Conservation (phyloP, 1,140 invertebrate species). For the Brachionus angularis region DNA sequence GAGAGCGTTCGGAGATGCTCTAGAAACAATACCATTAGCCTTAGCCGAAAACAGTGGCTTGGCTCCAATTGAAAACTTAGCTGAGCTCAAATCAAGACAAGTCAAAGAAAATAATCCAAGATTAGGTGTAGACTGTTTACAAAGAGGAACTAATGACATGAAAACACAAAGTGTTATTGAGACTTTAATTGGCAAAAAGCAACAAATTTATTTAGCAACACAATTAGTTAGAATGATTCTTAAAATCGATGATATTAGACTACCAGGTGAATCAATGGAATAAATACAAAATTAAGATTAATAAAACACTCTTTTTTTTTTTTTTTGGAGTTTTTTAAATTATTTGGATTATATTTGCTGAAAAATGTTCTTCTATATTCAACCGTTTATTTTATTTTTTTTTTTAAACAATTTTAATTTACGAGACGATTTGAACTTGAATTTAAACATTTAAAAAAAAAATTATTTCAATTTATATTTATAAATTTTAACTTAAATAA, state of each 20-base stretch:
- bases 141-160: conserved; percentile 83
- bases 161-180: conserved; percentile 91
- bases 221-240: conserved; percentile 96
- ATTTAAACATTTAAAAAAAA: too few relatives aligned
- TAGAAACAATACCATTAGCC: conserved; percentile 89
- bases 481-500: too few relatives aligned
- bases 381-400: too few relatives aligned
- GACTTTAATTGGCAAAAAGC: conserved; percentile 91
- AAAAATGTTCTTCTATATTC: too few relatives aligned
- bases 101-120: conserved; percentile 75
- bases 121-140: conserved; percentile 91
- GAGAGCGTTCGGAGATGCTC: conserved; percentile 86
- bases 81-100: conserved; percentile 85
- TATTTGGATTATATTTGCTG: too few relatives aligned
- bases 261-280: conserved; percentile 33
- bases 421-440: too few relatives aligned
- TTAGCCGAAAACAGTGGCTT: conserved; percentile 94
- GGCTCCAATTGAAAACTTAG: conserved; percentile 82
- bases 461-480: too few relatives aligned
- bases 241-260: conserved; percentile 96
- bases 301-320: neutral
- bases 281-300: neutral
- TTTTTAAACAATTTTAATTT: too few relatives aligned
- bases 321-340: too few relatives aligned
- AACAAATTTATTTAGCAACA: conserved; percentile 91